These are phyloP conservation scores for Cyprinodon diabolis DNA, from an alignment of 2,797 vertebrate genomes.

Conservation along the genomic window DNA sequence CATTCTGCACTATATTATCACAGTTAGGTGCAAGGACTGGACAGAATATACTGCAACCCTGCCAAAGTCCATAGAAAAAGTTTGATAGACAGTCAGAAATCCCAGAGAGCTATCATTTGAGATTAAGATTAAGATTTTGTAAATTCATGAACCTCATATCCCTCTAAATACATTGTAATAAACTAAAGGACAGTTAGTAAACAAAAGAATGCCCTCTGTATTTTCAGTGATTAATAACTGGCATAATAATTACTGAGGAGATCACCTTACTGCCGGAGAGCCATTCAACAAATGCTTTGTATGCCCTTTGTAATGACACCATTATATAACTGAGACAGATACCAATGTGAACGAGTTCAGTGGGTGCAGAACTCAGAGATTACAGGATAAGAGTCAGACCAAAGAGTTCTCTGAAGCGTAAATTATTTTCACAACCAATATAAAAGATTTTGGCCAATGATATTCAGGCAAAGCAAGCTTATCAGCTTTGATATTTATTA, in stretches of 20 bases:
- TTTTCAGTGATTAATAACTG: background rate
- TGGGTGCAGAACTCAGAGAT: constrained; percentile 8
- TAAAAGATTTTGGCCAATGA: background rate
- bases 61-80: background rate
- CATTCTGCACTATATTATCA: background rate
- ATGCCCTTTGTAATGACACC: background rate
- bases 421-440: background rate
- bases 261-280: background rate
- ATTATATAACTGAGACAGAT: constrained; percentile 24
- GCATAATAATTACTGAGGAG: too few relatives aligned
- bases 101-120: background rate
- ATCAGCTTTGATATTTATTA: too few relatives aligned
- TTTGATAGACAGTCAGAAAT: background rate
- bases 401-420: constrained; percentile 7
- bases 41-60: background rate
- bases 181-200: background rate
- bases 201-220: background rate
- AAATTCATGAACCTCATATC: background rate
- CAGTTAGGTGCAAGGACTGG: background rate
- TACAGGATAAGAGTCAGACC: background rate
- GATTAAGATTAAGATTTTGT: background rate
- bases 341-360: constrained; percentile 18
- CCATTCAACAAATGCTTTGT: background rate
- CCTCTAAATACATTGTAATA: background rate
- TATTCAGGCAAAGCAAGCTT: too few relatives aligned